phyloP scores from a whole-genome alignment of 2,797 vertebrate genomes.

The Sternarchorhynchus goeldii region DNA sequence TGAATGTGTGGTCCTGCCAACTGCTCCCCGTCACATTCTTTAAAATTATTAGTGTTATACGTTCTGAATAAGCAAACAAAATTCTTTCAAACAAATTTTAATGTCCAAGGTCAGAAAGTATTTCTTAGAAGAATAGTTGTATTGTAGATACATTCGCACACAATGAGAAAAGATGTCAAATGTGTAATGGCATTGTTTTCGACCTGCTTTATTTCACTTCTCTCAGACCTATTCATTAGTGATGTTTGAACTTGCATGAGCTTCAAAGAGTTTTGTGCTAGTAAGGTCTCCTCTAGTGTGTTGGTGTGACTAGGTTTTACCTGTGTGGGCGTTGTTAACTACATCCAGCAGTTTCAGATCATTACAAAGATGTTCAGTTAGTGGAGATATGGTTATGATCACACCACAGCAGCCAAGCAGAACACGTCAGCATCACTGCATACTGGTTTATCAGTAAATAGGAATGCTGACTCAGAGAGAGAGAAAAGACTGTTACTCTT shows the following conservation, averaged over 20 bases:
- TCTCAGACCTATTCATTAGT: neutral
- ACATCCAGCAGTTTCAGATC: conserved; percentile 48
- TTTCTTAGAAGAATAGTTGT: too few species aligned
- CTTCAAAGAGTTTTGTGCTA: neutral
- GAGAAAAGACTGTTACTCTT: conserved; percentile 33
- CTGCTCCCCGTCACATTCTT: too few species aligned
- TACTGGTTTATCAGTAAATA: conserved; percentile 38
- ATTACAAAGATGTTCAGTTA: conserved; percentile 19
- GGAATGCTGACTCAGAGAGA: conserved; percentile 52
- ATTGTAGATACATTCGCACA: neutral
- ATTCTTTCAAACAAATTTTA: neutral
- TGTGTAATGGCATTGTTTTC: neutral
- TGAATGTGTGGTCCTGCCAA: too few species aligned
- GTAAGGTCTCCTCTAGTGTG: conserved; percentile 11
- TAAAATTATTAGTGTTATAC: neutral
- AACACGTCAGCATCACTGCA: conserved; percentile 6
- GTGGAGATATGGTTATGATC: conserved; percentile 21
- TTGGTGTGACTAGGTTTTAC: neutral
- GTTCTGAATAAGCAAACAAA: too few species aligned
- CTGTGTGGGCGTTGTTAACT: conserved; percentile 18
- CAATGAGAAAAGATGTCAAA: neutral
- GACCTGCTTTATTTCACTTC: neutral
- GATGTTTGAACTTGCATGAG: too few species aligned
- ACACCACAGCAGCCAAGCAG: conserved; percentile 22
- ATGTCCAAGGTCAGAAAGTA: neutral